Conservation (phyloP, 1,140 invertebrate genomes). For the Goniozus legneri region DNA sequence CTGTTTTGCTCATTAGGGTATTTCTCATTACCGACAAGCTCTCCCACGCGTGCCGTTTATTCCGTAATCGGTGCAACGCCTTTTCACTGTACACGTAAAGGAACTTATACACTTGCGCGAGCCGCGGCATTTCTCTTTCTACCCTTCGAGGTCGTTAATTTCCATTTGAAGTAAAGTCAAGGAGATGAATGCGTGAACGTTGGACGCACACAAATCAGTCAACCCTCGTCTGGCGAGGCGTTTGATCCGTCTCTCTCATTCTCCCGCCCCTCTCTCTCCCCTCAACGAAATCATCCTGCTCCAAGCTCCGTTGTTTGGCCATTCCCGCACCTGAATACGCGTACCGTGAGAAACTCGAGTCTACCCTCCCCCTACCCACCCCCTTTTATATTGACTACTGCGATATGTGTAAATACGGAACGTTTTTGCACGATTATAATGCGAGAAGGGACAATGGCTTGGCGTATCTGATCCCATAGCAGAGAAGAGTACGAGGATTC, state of each 20-base stretch:
- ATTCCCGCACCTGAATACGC: not conserved
- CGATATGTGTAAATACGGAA: not conserved
- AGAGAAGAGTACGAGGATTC: too few relatives aligned
- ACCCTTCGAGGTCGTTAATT: slow-evolving; percentile 37
- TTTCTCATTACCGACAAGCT: slow-evolving; percentile 27
- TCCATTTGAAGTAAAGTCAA: slow-evolving; percentile 45
- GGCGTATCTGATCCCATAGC: too few relatives aligned
- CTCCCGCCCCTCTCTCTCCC: slow-evolving; percentile 20
- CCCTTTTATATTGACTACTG: not conserved
- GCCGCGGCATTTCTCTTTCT: slow-evolving; percentile 20
- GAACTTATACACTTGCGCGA: slow-evolving; percentile 35
- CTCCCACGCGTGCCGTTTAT: slow-evolving; percentile 26
- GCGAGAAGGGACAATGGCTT: too few relatives aligned
- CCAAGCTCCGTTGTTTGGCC: not conserved
- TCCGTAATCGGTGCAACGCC: slow-evolving; percentile 27
- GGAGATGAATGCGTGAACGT: slow-evolving; percentile 33
- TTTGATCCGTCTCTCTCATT: slow-evolving; percentile 38
- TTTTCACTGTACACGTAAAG: too few relatives aligned
- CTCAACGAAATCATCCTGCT: not conserved
- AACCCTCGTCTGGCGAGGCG: slow-evolving; percentile 32
- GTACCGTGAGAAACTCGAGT: slow-evolving; percentile 1
- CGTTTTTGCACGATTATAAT: not conserved
- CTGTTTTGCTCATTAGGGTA: slow-evolving; percentile 1
- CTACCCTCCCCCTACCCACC: not conserved
- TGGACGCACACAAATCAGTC: slow-evolving; percentile 46